Base-by-base conservation (phyloP, 2,888 invertebrate genomes). In the Punctoribates punctum region DNA sequence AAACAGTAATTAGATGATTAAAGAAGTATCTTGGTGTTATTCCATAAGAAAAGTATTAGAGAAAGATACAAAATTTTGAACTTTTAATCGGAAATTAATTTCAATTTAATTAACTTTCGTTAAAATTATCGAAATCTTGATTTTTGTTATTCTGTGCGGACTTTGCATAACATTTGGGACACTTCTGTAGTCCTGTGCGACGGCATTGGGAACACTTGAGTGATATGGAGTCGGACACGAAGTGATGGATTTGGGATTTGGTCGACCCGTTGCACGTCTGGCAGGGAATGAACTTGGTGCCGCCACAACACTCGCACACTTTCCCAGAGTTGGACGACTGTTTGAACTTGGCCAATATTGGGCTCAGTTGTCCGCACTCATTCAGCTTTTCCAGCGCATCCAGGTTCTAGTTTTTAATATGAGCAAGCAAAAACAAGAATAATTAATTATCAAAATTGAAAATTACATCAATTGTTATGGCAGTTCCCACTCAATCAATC, bases 241-340 rank as follows among this genome's bases (percentile, higher is more conserved):
- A 77, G 65, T 77, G 77, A 48, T 76, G 77, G 2, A 77, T 29
- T 2, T 27, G 15, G 6, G 76, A 75, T 70, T 76, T 76, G 3
- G 70, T 51, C 11, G 77, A 77, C 13, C 77, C 77, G 48, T 73
- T 51, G 51, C 77, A 77, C 17, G 17, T 38, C 23, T 72, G 34
- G 38, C 77, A 77, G n/a, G 75, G 75, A 15, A 77, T 73, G 38
- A 76, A 77, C 11, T 62, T 29, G 9, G 75, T 42, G 15, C 60
- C 73, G 20, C 77, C 77, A 54, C 77, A 77, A 51, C 75, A 75
- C 9, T 27, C 20, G 23, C 77, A 77, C 8, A 29, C 70, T 57
- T 73, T 54, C 25, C 20, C 23, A 5, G 20, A 48, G 25, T 17
- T 38, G 1, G 75, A 13, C 27, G 73, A 25, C n/a, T 34, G 9